Evolutionary conservation across 1,140 invertebrate genomes (phyloP), one percentile per base, ranked within the genome.

Genomic region (Aethina tumida): DNA sequence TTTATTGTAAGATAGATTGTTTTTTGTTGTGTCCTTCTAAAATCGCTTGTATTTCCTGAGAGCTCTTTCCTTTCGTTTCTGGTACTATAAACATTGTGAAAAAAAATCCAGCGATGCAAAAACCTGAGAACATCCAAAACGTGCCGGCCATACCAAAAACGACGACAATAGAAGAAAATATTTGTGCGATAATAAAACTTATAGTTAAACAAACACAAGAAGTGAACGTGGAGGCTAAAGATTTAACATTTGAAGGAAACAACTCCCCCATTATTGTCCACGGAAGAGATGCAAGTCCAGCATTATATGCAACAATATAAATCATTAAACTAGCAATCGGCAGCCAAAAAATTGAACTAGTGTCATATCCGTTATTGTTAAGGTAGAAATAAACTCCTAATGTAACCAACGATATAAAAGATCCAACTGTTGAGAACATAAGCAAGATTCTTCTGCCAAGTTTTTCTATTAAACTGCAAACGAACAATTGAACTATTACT

Each of bases 231-330:
- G 79, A 76, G 1, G 83, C 84, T 2, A 74, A 60, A 0, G 80
- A 75, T 55, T 84, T 80, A 1, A 84, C 74, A 46, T 79, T 75
- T 0, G 75, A 64, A 1, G 87, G 75, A 47, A 89, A 84, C 46
- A 90, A 71, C 61, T 92, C 84, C 1, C 77, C 78, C 68, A 87
- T 78, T 17, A 92, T 71, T 1, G 84, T 73, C 84, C 85, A 89
- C 0, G 85, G 82, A 6, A 91, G 61, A 0, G 86, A 83, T 0
- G 86, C 85, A 45, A 85, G 79, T 2, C 82, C 84, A 7, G 47
- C 39, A 18, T 48, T 51, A 28, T 52, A 57, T 13, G 41, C 29
- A 3, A 53, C 19, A 3, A 57, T 52, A 28, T 39, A 59, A 10
- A 43, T 31, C 3, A 56, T 28, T 10, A 59, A 39, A 24, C 42